Evolutionary conservation across 2,797 vertebrate genomes (phyloP).

Genomic region (Liparis tanakae): DNA sequence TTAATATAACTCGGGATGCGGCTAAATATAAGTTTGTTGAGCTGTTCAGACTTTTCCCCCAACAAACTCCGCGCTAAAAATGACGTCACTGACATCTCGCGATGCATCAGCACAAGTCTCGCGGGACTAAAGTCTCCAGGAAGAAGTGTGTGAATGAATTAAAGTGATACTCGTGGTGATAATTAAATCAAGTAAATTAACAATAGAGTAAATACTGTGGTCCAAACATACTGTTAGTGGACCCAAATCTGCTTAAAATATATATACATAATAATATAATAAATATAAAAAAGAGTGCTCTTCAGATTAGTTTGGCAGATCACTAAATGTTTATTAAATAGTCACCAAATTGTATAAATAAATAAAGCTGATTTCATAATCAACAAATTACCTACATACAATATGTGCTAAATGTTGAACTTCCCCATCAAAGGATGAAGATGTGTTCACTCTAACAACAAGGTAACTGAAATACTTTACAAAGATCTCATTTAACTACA

Average conservation of each 20-base stretch:
- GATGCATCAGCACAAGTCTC: constrained; percentile 21
- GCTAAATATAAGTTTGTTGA: neutral
- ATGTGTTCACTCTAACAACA: neutral
- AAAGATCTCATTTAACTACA: neutral
- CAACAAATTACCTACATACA: neutral
- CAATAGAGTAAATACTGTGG: neutral
- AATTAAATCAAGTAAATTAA: neutral
- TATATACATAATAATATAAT: neutral
- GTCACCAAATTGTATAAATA: neutral
- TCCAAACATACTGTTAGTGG: neutral
- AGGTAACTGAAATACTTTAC: neutral
- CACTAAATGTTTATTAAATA: neutral
- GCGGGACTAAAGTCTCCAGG: constrained; percentile 3
- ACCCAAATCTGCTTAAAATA: neutral
- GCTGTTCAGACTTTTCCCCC: constrained; percentile 51
- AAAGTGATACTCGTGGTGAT: neutral
- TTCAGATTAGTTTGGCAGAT: neutral
- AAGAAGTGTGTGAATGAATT: neutral
- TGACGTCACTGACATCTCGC: constrained; percentile 65
- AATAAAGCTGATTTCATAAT: neutral
- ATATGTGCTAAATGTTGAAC: neutral
- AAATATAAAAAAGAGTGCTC: neutral
- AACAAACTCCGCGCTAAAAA: constrained; percentile 82
- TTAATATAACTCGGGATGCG: neutral
- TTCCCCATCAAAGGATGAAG: neutral